Evolutionary conservation across 2,797 vertebrate genomes (phyloP), one percentile per base, ranked within the genome.

Genomic region (Denticeps clupeoides): DNA sequence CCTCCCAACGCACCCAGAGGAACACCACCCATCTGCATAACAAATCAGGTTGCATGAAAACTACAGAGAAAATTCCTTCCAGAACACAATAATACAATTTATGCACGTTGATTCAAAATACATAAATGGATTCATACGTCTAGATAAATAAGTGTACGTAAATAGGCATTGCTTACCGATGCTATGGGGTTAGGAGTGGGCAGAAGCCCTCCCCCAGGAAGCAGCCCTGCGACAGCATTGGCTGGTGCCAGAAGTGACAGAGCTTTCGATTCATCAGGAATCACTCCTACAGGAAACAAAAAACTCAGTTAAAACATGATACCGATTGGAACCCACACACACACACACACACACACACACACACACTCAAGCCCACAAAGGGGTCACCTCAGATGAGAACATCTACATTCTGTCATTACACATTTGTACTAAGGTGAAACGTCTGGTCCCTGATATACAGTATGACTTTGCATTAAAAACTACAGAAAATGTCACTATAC

Each of bases 181-280:
- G 87, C 87, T 63, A 99, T 78, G 58, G 95, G 91, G 72, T 96
- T 95, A 51, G 95, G 95, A 10, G 93, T 99, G 26, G 95, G 95
- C 62, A 99, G 91, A 69, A 99, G 91, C 65, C 93, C 95, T 64
- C 91, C 95, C 56, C 93, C 95, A 10, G 95, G 94, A 82, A 99
- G 88, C 84, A 98, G 87, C 76, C 95, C 91, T 82, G 95, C 93
- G 77, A 99, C 92, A 57, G 95, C 95, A 72, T 97, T 99, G 80
- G 95, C 95, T 82, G 95, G 95, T 77, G 95, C 95, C 81, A 98
- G 81, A 79, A 99, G 86, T 71, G 95, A 94, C 83, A 98, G 87
- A 81, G 94, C 94, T 87, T 99, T 99, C 80, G 94, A 89, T 78
- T 98, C 95, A 83, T 99, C 95, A 79, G 95, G 95, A 89, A 99